A percentile compares a stretch with the other conserved stretches of the same genome.
Evolutionary conservation across 1,140 invertebrate genomes (phyloP).

Genomic region (Yoshiicerus persimilis): DNA sequence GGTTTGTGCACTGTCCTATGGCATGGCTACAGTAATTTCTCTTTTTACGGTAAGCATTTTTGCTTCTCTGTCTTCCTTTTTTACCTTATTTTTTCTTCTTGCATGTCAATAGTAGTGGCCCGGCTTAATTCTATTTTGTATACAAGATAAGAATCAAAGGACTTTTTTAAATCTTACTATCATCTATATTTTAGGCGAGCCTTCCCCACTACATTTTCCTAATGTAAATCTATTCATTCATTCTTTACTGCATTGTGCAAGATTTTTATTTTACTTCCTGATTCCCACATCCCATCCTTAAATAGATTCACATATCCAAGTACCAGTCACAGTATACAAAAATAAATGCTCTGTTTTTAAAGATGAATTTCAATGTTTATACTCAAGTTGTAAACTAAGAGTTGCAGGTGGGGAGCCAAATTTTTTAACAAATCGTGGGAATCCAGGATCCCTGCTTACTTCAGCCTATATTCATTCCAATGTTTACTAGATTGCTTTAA

Average conservation of each 20-base stretch:
- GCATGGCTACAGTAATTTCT: background rate
- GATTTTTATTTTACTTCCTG: background rate
- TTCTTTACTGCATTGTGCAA: background rate
- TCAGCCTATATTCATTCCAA: background rate
- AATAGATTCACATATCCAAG: background rate
- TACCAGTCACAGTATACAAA: background rate
- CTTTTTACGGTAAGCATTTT: constrained; percentile 4
- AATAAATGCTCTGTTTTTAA: background rate
- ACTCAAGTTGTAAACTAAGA: background rate
- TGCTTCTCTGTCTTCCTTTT: background rate
- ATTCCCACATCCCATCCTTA: background rate
- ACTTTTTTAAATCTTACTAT: background rate
- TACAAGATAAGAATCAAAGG: background rate
- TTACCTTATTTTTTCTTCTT: background rate
- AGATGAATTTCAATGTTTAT: background rate
- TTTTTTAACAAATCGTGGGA: constrained; percentile 48
- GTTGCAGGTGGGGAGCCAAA: constrained; percentile 7
- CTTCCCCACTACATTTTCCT: background rate
- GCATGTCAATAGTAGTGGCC: background rate
- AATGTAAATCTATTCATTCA: background rate
- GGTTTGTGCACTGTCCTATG: background rate
- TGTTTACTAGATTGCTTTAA: background rate
- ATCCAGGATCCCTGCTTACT: constrained; percentile 31
- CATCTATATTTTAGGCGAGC: background rate
- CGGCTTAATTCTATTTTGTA: background rate